Base-by-base conservation (phyloP, 2,113 vertebrate genomes). In the Chinchilla lanigera region DNA sequence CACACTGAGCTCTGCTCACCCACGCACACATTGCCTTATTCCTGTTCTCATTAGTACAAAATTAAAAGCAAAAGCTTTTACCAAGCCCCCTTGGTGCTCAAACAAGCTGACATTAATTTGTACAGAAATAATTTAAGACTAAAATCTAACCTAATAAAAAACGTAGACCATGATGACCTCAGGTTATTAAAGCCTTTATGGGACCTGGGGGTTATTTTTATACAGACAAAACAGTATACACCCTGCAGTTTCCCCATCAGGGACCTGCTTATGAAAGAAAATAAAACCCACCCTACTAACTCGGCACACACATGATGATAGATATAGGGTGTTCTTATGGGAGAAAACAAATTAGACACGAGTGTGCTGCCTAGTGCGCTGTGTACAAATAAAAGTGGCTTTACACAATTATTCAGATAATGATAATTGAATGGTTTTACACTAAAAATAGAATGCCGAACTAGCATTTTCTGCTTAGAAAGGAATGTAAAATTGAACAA, bases 351-450 rank as follows among this genome's bases (percentile, higher is more conserved):
- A 71, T 90, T 67, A 90, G 54, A 56, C 38, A 95, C 93, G 56
- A 77, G 78, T 41, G 91, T 89, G n/a, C 63, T 86, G 93, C 56
- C 60, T 75, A 80, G 58, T 91, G 89, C 82, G 50, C 86, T 80
- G 17, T 93, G n/a, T 28, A 87, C 30, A 4, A 96, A 82, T 96
- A 96, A 97, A 98, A 94, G 54, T 97, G 86, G 95, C 96, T 97
- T 98, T 96, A 97, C 69, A 95, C 89, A 97, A 50, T 95, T 97
- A 93, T 98, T 96, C 80, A 95, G 96, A 97, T 94, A 98, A 95
- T 67, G 94, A 78, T 78, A 88, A 90, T 98, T 98, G 97, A 97
- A 98, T 98, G 0, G 89, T 84, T 96, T 97, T 69, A 97, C 20
- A 65, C 89, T 91, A 96, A 98, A 98, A 98, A 97, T 47, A 86